Conservation (phyloP, 1,140 invertebrate genomes). For the Olivierus martensii region DNA sequence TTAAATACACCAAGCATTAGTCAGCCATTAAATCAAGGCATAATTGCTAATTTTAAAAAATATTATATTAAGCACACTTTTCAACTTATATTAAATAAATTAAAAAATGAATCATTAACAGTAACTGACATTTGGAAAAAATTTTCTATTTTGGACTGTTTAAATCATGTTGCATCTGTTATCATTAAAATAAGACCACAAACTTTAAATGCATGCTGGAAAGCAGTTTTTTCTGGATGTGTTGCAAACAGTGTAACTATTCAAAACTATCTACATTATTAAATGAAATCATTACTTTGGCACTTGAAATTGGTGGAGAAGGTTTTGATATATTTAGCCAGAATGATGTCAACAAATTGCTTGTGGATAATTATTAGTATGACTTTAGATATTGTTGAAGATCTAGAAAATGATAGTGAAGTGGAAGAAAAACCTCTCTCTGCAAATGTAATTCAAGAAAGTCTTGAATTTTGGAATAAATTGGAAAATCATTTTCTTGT, state of each 20-base stretch:
- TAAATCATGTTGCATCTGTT: background rate
- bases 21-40: constrained; percentile 19
- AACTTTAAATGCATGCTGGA: constrained; percentile 3
- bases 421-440: background rate
- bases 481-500: background rate
- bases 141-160: constrained; percentile 1
- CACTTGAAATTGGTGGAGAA: constrained; percentile 1
- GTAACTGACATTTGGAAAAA: constrained; percentile 5
- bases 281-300: background rate
- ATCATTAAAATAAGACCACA: constrained; percentile 1
- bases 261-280: background rate
- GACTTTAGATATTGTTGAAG: background rate
- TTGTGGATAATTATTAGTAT: background rate
- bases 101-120: background rate
- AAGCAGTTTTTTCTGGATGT: background rate
- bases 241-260: background rate
- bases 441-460: background rate
- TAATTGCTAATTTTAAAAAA: constrained; percentile 17
- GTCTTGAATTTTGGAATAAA: background rate
- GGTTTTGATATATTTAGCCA: background rate
- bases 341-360: background rate
- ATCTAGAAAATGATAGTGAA: background rate
- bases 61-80: constrained; percentile 13
- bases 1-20: constrained; percentile 11
- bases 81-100: constrained; percentile 1